Conservation (phyloP, 2,113 vertebrate species). For the Herpailurus yagouaroundi region DNA sequence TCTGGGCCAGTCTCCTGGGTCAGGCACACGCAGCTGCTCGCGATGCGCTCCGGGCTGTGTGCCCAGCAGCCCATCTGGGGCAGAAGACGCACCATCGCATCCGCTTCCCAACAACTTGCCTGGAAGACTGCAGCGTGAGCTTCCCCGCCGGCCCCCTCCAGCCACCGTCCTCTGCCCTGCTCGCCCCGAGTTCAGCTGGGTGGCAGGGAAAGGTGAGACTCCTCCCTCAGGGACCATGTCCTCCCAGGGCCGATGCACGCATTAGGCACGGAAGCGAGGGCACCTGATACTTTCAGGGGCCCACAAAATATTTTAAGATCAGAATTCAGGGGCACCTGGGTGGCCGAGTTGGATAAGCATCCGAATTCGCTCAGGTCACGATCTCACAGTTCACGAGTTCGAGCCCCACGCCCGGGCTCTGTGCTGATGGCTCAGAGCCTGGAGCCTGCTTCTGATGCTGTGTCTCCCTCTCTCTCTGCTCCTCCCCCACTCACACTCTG, state of each 20-base stretch:
- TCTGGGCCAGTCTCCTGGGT: background rate
- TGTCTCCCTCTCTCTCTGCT: too few relatives aligned
- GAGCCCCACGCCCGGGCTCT: too few relatives aligned
- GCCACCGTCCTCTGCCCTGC: background rate
- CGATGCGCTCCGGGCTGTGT: background rate
- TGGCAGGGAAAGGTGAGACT: background rate
- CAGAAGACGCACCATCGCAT: background rate
- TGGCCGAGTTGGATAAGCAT: too few relatives aligned
- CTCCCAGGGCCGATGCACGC: rapidly evolving
- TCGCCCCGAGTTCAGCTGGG: background rate
- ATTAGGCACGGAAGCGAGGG: too few relatives aligned
- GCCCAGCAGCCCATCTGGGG: background rate
- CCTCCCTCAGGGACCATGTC: background rate
- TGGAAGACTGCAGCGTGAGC: rapidly evolving
- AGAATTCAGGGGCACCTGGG: background rate
- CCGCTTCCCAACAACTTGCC: background rate
- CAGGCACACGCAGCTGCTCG: background rate
- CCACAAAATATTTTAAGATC: background rate
- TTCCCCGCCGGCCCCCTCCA: background rate
- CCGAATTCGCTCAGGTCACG: too few relatives aligned
- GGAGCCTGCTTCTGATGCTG: too few relatives aligned
- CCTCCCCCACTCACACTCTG: too few relatives aligned
- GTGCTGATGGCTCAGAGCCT: too few relatives aligned
- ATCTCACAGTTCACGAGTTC: too few relatives aligned
- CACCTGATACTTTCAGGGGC: background rate